Evolutionary conservation across 2,797 vertebrate species (phyloP), one percentile per base, ranked within the genome.

Genomic region (Steatocranus sp.): DNA sequence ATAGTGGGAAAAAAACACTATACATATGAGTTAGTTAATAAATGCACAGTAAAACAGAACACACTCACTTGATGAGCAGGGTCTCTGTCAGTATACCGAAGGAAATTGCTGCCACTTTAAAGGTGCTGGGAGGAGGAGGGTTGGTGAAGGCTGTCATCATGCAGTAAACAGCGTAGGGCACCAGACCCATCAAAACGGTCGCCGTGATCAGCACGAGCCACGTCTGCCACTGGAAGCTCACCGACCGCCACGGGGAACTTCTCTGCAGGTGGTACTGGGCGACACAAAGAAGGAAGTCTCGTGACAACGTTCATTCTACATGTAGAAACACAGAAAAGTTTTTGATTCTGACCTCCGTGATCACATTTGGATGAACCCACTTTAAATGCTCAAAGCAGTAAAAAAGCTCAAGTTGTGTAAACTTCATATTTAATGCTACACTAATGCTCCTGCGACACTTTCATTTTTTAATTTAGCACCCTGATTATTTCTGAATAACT

Each of bases 21-120:
- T n/a, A 85, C 27, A 83, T 41, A 51, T 15, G 34, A 36, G 43
- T 46, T 70, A 27, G 25, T 43, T 56, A 51, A 77, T 48, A 50
- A 76, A 80, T 23, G 46, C 8, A 25, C 6, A 43, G 43, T n/a
- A 17, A 32, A 51, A 51, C 46, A 34, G 11, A 6, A 76, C 84
- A 80, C 18, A 94, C 94, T 96, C 88, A 90, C 93, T 94, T 92
- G 81, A 95, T 82, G 32, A 93, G 88, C 78, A 96, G 93, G 78
- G 94, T 92, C 80, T 94, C 92, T 2, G 91, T 53, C 41, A 92
- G 43, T 10, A 86, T 2, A 7, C 92, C 81, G 5, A 95, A 96
- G 48, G 90, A 90, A 83, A 90, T 56, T 2, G 95, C 93, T 50
- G 91, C 95, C 76, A 93, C 7, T 50, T 91, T 91, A 81, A 95